Evolutionary conservation across 1,140 invertebrate genomes (phyloP).

Genomic region (Pseudachorutes palmiensis): DNA sequence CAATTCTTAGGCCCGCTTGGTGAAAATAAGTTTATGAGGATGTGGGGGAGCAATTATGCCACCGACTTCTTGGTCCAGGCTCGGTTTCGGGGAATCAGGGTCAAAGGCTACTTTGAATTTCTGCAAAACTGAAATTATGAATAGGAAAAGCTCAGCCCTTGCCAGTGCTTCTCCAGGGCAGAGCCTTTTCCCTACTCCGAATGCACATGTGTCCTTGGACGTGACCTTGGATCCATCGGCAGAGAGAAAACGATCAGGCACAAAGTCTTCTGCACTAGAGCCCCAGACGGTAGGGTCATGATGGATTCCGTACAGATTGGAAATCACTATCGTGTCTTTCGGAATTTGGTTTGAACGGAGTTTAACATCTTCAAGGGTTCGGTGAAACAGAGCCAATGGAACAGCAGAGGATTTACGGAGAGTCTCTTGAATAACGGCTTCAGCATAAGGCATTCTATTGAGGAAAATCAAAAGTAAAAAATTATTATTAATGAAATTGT

Average conservation of each 20-base stretch:
- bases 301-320: neutral
- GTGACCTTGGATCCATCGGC: neutral
- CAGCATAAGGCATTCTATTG: constrained; percentile 6
- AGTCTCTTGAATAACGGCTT: constrained; percentile 12
- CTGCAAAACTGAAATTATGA: neutral
- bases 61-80: constrained; percentile 1
- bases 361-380: neutral
- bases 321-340: constrained; percentile 2
- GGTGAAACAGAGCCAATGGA: constrained; percentile 7
- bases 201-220: neutral
- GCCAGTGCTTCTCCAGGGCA: neutral
- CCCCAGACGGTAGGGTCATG: constrained; percentile 7
- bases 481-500: neutral
- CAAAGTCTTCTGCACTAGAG: neutral
- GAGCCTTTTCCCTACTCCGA: neutral
- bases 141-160: neutral
- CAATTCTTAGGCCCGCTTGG: neutral
- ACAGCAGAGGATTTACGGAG: neutral
- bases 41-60: neutral
- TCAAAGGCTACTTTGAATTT: neutral
- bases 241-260: neutral
- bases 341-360: neutral
- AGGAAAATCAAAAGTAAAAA: neutral
- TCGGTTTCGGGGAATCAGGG: neutral
- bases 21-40: neutral